Evolutionary conservation across 2,888 invertebrate species (phyloP).

Genomic region (Timema cristinae): DNA sequence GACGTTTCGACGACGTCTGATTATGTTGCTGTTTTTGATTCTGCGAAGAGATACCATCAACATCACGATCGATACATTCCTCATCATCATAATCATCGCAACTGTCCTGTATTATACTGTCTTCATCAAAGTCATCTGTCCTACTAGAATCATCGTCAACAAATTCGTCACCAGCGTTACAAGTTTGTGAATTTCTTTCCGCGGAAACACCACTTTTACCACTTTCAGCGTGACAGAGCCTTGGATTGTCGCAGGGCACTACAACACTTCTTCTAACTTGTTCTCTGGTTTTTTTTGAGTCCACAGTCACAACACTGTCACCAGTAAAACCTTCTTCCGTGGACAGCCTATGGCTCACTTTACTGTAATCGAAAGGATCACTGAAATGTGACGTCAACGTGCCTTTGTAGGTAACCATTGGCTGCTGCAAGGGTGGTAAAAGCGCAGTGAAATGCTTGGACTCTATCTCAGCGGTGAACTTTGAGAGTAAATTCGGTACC

Average conservation of each 20-base stretch:
- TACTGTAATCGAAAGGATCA: conserved; percentile 21
- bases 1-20: neutral
- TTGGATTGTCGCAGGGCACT: conserved; percentile 20
- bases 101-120: conserved; percentile 24
- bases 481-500: conserved; percentile 3
- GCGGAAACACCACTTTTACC: neutral
- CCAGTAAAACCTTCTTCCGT: conserved; percentile 15
- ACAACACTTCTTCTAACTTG: conserved; percentile 25
- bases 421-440: conserved; percentile 33
- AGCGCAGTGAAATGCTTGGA: conserved; percentile 30
- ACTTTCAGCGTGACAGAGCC: neutral
- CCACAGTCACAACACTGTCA: neutral
- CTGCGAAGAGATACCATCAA: neutral
- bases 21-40: neutral
- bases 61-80: no score
- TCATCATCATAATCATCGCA: conserved; percentile 17
- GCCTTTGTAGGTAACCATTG: conserved; percentile 16
- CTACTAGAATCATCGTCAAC: conserved; percentile 15
- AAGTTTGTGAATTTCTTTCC: neutral
- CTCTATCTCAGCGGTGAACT: conserved; percentile 14
- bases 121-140: conserved; percentile 25
- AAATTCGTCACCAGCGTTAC: neutral
- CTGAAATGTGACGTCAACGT: neutral
- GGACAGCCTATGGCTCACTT: conserved; percentile 12
- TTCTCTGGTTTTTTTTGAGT: conserved; percentile 10